Evolutionary conservation across 2,113 vertebrate genomes (phyloP).

Genomic region (Otis tarda): DNA sequence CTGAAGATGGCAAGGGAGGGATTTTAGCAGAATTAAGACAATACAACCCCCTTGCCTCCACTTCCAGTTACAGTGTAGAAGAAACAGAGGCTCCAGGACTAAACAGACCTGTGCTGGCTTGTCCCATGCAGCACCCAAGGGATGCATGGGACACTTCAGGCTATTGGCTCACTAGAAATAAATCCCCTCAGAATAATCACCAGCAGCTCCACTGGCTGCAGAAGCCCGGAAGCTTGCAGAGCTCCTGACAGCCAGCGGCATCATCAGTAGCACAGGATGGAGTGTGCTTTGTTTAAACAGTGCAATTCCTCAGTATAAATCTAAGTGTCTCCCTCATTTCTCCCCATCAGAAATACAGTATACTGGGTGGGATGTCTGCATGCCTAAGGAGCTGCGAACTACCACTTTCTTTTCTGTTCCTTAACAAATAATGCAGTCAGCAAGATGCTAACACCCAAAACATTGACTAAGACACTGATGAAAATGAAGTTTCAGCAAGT

Average conservation of each 20-base stretch:
- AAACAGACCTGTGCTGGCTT: background rate
- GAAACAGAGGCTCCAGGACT: background rate
- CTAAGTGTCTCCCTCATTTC: background rate
- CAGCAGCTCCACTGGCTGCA: background rate
- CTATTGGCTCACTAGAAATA: background rate
- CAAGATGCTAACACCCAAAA: background rate
- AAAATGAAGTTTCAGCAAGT: constrained; percentile 9
- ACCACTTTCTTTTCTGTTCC: background rate
- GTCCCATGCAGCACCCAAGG: background rate
- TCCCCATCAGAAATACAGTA: background rate
- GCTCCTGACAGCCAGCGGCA: background rate
- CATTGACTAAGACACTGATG: background rate
- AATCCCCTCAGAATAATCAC: background rate
- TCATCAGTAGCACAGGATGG: background rate
- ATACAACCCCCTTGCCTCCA: background rate
- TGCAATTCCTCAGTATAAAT: background rate
- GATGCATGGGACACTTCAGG: background rate
- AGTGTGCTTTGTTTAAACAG: background rate
- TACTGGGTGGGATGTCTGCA: background rate
- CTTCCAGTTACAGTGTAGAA: background rate
- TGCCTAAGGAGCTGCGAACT: background rate
- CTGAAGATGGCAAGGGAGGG: background rate
- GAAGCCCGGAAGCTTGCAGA: background rate
- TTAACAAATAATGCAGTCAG: background rate
- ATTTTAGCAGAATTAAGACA: background rate